Evolutionary conservation across 2,888 invertebrate species (phyloP), one percentile per base, ranked within the genome.

Genomic region (Blastobasis adustella): DNA sequence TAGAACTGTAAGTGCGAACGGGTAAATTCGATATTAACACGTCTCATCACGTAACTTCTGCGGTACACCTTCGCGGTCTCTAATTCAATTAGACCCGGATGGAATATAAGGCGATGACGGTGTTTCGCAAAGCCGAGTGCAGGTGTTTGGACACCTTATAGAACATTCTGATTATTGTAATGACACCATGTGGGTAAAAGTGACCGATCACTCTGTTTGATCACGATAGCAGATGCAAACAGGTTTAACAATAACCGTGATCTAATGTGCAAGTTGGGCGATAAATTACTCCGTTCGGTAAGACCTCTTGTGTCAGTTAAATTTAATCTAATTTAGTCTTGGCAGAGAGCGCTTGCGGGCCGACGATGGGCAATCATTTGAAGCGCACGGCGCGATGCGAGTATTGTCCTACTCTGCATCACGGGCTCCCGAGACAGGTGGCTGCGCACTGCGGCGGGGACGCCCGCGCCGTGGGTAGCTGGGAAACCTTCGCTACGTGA

Each of bases 311-410:
- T 66, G 70, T 74, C 71, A 69, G 70, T 66, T 62, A 63, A 67
- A 76, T 74, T 73, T 55, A 69, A 69, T 73, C 73, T 79, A 80
- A 80, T 79, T 79, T 72, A 63, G 80, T 76, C 79, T 81, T 80
- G 80, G 81, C 81, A 79, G 63, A 61, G 69, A 49, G 61, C 73
- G 73, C 73, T 69, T 70, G 72, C 73, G 69, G 63, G 61, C 57
- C 55, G 58, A 54, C 54, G 54, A 58, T 55, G 62, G 49, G 48
- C 51, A 49, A 61, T 58, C 57, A 62, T 59, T 58, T 62, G 55
- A 56, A 58, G 57, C 62, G 53, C 56, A 58, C 60, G 58, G 23
- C 23, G 23, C 23, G 23, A 23, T 23, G 3, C 23, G 1, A 23
- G 23, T 23, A 23, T 23, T 23, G 23, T 23, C 23, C 23, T 23